Base-by-base conservation (phyloP, 2,888 invertebrate species). In the Thumatha senex region DNA sequence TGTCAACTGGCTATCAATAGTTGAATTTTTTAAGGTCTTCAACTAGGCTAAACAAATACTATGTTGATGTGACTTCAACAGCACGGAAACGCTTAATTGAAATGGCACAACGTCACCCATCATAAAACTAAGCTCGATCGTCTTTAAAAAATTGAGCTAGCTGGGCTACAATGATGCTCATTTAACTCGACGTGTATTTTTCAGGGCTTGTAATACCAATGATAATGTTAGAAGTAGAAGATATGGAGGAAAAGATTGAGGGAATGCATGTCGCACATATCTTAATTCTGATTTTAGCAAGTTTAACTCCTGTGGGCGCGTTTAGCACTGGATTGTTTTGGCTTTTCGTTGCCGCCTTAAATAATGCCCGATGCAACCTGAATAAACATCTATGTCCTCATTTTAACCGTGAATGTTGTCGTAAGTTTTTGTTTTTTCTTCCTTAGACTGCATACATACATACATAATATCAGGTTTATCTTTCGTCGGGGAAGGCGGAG, bases 291-390 rank as follows among this genome's bases (percentile, higher is more conserved):
- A 4, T 10, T 0, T 1, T 54, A 1, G 46, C 39, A 7, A 42
- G 51, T 3, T 4, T 43, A 8, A 48, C 15, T 5, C 63, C 63
- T 0, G 7, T 53, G 10, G 64, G 33, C 34, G 24, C 47, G 0
- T 35, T 54, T 1, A 46, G 30, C 1, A 12, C 35, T 1, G 57
- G 58, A 0, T 11, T 61, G 0, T 36, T 39, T 2, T 35, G 45
- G 7, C 30, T 63, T 0, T 35, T 51, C 1, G 1, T 33, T 2
- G 30, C n/a, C 7, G 65, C 63, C 0, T 40, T 65, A 10, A 13
- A 48, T 7, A 64, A 63, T 40, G 40, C 65, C 0, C 47, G 13
- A 8, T 63, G 63, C 24, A 1, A 31, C 0, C 42, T 51, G 1
- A 61, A 63, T 33, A 52, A 8, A 10, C 31, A 13, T 0, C n/a